A percentile compares a stretch with the other conserved stretches of the same genome.
Evolutionary conservation across 2,888 invertebrate species (phyloP).

Genomic region (Tinea semifulvella): DNA sequence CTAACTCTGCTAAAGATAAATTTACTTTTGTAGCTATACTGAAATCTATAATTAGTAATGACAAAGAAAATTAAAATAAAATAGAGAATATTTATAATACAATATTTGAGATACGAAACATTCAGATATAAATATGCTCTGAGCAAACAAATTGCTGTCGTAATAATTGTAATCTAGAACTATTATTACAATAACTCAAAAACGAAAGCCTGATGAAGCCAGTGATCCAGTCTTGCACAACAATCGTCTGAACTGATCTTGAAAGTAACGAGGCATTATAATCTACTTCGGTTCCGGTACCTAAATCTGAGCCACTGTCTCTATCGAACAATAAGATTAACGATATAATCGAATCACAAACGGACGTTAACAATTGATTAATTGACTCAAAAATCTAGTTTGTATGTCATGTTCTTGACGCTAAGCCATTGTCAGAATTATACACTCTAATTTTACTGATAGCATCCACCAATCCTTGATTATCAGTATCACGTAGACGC

Average conservation of each 20-base stretch:
- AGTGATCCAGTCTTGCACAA: slow-evolving; percentile 1
- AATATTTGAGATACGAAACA: too few species aligned
- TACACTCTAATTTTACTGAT: too few species aligned
- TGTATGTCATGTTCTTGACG: not conserved
- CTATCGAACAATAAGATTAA: not conserved
- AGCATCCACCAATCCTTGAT: too few species aligned
- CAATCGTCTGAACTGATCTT: slow-evolving; percentile 7
- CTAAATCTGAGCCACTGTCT: slow-evolving; percentile 4
- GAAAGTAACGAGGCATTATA: slow-evolving; percentile 8
- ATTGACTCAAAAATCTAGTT: slow-evolving; percentile 3
- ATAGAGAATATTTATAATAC: not conserved
- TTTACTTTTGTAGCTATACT: not conserved
- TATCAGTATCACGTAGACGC: too few species aligned
- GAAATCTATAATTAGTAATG: not conserved
- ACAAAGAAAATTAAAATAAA: not conserved
- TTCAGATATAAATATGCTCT: too few species aligned
- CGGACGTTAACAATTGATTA: slow-evolving; percentile 10
- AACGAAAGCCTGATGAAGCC: not conserved
- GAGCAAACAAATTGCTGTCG: not conserved
- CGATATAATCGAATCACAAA: not conserved
- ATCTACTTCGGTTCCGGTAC: slow-evolving; percentile 5
- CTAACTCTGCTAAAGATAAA: not conserved
- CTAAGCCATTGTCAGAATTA: not conserved
- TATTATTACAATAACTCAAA: not conserved
- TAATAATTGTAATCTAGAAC: not conserved